Evolutionary conservation across 2,797 vertebrate genomes (phyloP), one percentile per base, ranked within the genome.

Genomic region (Novumbra hubbsi): DNA sequence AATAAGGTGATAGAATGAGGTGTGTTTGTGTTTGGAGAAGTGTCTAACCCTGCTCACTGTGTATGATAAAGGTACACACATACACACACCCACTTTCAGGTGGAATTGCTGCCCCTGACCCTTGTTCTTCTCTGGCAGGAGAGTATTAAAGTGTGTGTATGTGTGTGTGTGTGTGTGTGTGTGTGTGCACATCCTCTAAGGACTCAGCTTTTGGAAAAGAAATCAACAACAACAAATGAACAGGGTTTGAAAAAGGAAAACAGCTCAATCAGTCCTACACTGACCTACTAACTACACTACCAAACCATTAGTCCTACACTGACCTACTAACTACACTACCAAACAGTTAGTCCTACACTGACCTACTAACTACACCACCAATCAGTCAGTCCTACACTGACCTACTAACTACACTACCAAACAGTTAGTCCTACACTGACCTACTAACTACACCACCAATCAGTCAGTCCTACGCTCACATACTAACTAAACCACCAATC

Each of bases 211-310:
- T 27, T 2, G 19, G 28, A 63, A 24, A 11, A 21, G 62, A 64
- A 64, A 64, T n/a, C 50, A 52, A 52, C 50, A n/a, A 52, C 6
- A 52, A 52, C 50, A 52, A n/a, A 52, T 52, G 50, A 52, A 52
- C 50, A 52, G 50, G 50, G 19, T 52, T n/a, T 7, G 7, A n/a
- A 19, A n/a, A 19, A n/a, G 4, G 50, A 52, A 52, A 52, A 52
- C 50, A n/a, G 4, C 50, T 52, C 50, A 52, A 16, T n/a, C 19
- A 52, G 50, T n/a, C 50, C 17, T n/a, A n/a, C 17, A 52, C 50
- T 52, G 17, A 52, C 50, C 17, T 9, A 52, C 50, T 6, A n/a
- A 8, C 4, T 17, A 52, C 17, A 52, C 17, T 19, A n/a, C 50
- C 19, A 52, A 38, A 19, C 19, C 19, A 1, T 52, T 1, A n/a